Percentiles rank a stretch among this genome's conserved stretches.
phyloP scores from a whole-genome alignment of 1,140 invertebrate species.

The Conus ventricosus region DNA sequence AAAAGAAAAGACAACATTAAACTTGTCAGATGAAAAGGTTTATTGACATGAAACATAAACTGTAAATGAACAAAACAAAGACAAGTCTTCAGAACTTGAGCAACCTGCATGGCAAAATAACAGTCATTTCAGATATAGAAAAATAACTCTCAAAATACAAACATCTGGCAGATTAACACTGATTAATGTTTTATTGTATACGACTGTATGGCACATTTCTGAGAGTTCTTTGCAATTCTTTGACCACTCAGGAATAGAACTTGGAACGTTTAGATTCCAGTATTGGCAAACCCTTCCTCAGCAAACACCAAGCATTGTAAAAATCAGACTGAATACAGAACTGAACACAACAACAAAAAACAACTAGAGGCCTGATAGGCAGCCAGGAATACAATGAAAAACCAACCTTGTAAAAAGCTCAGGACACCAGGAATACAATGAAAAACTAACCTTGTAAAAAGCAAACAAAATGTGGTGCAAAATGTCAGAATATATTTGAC shows the following conservation, averaged over 20 bases:
- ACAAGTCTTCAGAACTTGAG: not conserved
- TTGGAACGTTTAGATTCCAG: not conserved
- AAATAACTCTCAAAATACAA: not conserved
- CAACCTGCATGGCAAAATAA: not conserved
- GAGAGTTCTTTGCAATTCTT: not conserved
- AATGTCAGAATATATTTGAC: no score
- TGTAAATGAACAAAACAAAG: not conserved
- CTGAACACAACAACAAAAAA: no score
- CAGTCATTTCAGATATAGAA: no score
- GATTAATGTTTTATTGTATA: not conserved
- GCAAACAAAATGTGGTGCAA: no score
- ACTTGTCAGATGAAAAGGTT: not conserved
- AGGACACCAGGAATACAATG: no score
- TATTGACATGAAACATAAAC: not conserved
- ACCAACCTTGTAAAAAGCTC: no score
- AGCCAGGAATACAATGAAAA: no score
- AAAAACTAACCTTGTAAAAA: no score
- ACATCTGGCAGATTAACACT: not conserved
- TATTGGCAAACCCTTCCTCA: no score
- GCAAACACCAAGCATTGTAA: no score
- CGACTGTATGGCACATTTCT: not conserved
- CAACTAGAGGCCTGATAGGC: no score
- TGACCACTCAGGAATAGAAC: not conserved
- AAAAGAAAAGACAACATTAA: not conserved
- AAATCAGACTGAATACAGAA: no score